Conservation (phyloP, 2,888 invertebrate species). For the Hesperia comma region DNA sequence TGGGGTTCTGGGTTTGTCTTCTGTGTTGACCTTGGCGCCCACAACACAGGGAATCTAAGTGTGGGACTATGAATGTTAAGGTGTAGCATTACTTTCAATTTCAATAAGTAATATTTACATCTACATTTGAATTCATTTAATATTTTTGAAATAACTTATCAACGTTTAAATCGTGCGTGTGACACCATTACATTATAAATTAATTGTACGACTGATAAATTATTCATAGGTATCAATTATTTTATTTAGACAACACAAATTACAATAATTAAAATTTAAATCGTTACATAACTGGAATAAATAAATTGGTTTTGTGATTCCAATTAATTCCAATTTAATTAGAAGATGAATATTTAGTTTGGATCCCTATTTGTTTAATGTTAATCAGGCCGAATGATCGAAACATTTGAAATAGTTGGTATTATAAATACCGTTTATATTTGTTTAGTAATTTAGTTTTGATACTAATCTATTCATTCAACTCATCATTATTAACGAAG, state of each 20-base stretch:
- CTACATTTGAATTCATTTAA: too few relatives aligned
- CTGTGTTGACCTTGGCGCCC: too few relatives aligned
- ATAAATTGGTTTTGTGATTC: slow-evolving; percentile 8
- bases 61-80: too few relatives aligned
- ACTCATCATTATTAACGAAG: too few relatives aligned
- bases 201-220: neutral
- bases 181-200: neutral
- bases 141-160: too few relatives aligned
- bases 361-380: neutral
- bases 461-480: too few relatives aligned
- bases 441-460: too few relatives aligned
- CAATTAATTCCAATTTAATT: slow-evolving; percentile 9
- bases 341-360: slow-evolving; percentile 6
- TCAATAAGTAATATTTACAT: too few relatives aligned
- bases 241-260: slow-evolving; percentile 5
- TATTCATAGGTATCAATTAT: neutral
- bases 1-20: too few relatives aligned
- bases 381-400: neutral
- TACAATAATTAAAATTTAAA: neutral
- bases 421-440: neutral
- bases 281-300: neutral
- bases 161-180: too few relatives aligned
- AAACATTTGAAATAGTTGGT: neutral
- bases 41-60: too few relatives aligned
- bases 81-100: too few relatives aligned